Conservation (phyloP, 2,113 vertebrate genomes). For the Tychaedon coryphoeus region DNA sequence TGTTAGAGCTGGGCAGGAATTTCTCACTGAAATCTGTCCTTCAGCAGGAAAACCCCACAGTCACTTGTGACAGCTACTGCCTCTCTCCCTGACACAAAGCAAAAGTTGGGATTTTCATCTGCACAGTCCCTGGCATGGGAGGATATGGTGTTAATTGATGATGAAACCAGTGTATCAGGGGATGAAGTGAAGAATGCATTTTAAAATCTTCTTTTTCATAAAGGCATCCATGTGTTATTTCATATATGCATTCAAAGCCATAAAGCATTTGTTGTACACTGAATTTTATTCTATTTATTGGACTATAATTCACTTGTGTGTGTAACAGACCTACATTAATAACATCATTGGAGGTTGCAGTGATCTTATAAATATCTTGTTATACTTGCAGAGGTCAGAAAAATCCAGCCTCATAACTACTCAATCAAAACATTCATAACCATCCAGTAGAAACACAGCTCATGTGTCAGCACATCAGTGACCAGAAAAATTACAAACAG, state of each 20-base stretch:
- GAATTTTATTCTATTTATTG: conserved; percentile 26
- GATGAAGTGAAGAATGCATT: neutral
- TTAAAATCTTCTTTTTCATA: neutral
- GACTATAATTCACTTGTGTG: neutral
- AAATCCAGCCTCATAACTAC: neutral
- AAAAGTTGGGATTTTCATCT: neutral
- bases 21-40: neutral
- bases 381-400: neutral
- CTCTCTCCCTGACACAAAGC: neutral
- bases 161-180: neutral
- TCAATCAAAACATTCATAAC: neutral
- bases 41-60: neutral
- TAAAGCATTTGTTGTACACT: neutral
- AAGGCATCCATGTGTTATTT: neutral
- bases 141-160: neutral
- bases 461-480: neutral
- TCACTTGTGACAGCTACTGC: neutral
- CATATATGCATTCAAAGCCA: neutral
- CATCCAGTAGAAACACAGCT: neutral
- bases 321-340: neutral
- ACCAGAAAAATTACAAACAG: neutral
- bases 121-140: neutral
- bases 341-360: neutral
- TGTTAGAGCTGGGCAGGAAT: neutral
- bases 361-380: neutral